A percentile compares a stretch with the other conserved stretches of the same genome.
These are phyloP conservation scores for Squalus acanthias DNA, from an alignment of 2,797 vertebrate genomes.

Conservation along the genomic window DNA sequence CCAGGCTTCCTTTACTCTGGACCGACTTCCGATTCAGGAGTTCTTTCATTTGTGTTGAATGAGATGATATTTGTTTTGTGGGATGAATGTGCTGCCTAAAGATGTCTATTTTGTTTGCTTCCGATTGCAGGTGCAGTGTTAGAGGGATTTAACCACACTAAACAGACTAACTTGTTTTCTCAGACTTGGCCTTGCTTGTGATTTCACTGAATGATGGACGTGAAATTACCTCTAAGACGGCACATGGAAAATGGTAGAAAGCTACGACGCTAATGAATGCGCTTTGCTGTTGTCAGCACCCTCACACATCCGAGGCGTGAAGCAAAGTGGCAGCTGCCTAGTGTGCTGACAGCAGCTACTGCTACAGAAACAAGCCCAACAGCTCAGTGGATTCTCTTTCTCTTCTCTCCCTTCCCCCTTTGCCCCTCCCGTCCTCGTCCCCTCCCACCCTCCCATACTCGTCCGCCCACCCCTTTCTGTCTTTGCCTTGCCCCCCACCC, in stretches of 20 bases:
- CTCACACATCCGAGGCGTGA: background rate
- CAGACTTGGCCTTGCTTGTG: background rate
- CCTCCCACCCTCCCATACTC: background rate
- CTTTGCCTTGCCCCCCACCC: too few relatives aligned
- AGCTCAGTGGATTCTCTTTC: too few relatives aligned
- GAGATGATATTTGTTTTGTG: background rate
- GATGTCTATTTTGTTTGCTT: background rate
- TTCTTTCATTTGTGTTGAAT: background rate
- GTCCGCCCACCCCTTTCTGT: too few relatives aligned
- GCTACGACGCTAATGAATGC: background rate
- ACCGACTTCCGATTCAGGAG: background rate
- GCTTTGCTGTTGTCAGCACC: background rate
- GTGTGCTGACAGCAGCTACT: background rate
- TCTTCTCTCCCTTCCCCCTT: too few relatives aligned
- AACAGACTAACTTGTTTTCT: background rate
- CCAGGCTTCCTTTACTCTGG: background rate
- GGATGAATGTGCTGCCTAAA: background rate
- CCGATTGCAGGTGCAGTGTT: background rate
- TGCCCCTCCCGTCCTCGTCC: too few relatives aligned
- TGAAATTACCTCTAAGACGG: background rate
- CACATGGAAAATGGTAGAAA: background rate
- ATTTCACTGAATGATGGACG: background rate
- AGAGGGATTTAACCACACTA: background rate
- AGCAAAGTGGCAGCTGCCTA: background rate
- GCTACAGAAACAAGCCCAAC: background rate